Percentiles rank a stretch among this genome's conserved stretches.
Evolutionary conservation across 2,888 invertebrate genomes (phyloP).

Genomic region (Dorcus parallelipipedus): DNA sequence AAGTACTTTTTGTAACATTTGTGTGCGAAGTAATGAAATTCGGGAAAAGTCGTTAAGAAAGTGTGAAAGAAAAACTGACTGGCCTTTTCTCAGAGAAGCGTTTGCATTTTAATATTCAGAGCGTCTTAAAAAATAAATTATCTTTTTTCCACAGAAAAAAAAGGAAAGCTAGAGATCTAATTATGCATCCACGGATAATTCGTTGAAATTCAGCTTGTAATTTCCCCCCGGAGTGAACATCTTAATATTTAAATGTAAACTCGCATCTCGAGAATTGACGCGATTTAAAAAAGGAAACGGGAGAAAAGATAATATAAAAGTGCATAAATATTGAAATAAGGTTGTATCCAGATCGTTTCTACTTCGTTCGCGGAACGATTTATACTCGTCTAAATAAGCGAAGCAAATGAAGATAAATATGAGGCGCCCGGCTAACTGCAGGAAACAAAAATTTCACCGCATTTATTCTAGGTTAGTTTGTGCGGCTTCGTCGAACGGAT

Average conservation of each 20-base stretch:
- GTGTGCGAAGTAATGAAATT: too few relatives aligned
- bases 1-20: too few relatives aligned
- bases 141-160: too few relatives aligned
- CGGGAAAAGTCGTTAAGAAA: too few relatives aligned
- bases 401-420: constrained; percentile 30
- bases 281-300: constrained; percentile 22
- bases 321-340: constrained; percentile 34
- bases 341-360: constrained; percentile 20
- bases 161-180: constrained; percentile 4
- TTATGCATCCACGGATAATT: constrained; percentile 25
- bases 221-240: constrained; percentile 31
- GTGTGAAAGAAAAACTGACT: too few relatives aligned
- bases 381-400: constrained; percentile 23
- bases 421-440: constrained; percentile 5
- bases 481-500: too few relatives aligned
- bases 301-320: constrained; percentile 25
- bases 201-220: constrained; percentile 26
- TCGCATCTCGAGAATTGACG: constrained; percentile 30
- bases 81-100: too few relatives aligned
- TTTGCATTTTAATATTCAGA: too few relatives aligned
- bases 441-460: constrained; percentile 5
- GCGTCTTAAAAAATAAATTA: too few relatives aligned
- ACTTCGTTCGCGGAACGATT: constrained; percentile 11
- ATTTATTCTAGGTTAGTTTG: background rate
- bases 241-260: constrained; percentile 35